Evolutionary conservation across 2,888 invertebrate species (phyloP).

Genomic region (Cepaea hortensis): DNA sequence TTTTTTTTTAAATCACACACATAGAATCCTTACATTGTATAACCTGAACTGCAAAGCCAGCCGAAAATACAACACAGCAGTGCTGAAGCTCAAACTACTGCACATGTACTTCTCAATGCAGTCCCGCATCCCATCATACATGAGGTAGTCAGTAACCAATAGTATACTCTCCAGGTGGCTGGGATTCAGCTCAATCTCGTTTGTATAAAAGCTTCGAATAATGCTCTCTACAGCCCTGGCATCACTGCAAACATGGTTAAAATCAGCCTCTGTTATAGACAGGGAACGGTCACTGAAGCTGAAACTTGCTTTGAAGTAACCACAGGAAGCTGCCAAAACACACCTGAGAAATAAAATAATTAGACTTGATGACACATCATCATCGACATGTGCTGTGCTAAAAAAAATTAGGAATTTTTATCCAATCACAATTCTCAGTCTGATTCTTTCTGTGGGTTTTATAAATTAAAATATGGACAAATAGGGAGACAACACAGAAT

Average conservation of each 20-base stretch:
- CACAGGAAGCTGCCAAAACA: slow-evolving; percentile 36
- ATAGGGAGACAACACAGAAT: no score
- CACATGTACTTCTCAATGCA: slow-evolving; percentile 42
- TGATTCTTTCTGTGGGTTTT: no score
- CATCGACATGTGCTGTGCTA: no score
- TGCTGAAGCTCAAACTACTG: slow-evolving; percentile 11
- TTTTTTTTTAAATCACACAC: not conserved
- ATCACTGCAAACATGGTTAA: slow-evolving; percentile 39
- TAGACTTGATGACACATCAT: no score
- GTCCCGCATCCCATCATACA: slow-evolving; percentile 15
- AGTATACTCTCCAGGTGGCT: slow-evolving; percentile 29
- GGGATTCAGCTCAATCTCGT: slow-evolving; percentile 33
- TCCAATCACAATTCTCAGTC: no score
- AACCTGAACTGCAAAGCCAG: slow-evolving; percentile 35
- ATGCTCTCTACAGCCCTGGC: slow-evolving; percentile 12
- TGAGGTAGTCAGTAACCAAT: slow-evolving; percentile 39
- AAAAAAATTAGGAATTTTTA: no score
- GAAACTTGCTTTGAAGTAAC: slow-evolving; percentile 41
- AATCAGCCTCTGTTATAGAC: not conserved
- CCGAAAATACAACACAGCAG: slow-evolving; percentile 37
- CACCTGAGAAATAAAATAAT: slow-evolving; percentile 25
- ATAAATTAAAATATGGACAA: no score
- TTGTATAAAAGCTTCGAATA: slow-evolving; percentile 44
- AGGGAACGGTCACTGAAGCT: slow-evolving; percentile 6
- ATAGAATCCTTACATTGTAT: slow-evolving; percentile 21